phyloP scores from a whole-genome alignment of 2,797 vertebrate genomes.

The Scyliorhinus canicula region DNA sequence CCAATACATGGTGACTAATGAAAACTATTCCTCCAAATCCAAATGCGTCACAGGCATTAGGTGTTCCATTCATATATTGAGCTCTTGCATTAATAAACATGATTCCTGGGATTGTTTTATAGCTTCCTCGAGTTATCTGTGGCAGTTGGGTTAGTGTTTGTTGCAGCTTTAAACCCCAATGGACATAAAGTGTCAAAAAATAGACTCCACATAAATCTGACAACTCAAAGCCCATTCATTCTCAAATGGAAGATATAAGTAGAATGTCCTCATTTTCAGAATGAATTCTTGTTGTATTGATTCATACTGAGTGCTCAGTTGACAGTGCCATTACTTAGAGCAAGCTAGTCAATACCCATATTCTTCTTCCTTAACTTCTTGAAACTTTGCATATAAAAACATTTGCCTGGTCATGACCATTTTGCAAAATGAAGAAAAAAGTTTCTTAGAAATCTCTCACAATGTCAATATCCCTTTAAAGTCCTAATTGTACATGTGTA shows the following conservation, averaged over 20 bases:
- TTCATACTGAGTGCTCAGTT: not conserved
- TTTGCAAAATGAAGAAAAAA: not conserved
- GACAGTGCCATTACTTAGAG: not conserved
- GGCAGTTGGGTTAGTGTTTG: not conserved
- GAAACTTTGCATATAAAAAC: not conserved
- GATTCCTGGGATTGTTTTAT: not conserved
- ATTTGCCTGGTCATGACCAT: not conserved
- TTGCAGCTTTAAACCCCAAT: not conserved
- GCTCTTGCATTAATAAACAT: not conserved
- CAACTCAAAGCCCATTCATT: not conserved
- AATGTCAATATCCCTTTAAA: not conserved
- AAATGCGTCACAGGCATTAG: not conserved
- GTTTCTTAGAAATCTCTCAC: not conserved
- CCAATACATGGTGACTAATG: not conserved
- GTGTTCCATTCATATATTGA: not conserved
- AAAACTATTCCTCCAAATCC: not conserved
- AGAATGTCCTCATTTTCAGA: not conserved
- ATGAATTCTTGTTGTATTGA: not conserved
- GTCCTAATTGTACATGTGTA: not conserved
- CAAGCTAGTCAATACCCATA: not conserved
- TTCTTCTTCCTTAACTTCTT: not conserved
- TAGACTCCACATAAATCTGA: not conserved
- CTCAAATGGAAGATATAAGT: not conserved
- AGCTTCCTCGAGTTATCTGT: not conserved
- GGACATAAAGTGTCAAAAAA: not conserved